Conservation (phyloP, 2,113 vertebrate genomes). For the Chionis minor region DNA sequence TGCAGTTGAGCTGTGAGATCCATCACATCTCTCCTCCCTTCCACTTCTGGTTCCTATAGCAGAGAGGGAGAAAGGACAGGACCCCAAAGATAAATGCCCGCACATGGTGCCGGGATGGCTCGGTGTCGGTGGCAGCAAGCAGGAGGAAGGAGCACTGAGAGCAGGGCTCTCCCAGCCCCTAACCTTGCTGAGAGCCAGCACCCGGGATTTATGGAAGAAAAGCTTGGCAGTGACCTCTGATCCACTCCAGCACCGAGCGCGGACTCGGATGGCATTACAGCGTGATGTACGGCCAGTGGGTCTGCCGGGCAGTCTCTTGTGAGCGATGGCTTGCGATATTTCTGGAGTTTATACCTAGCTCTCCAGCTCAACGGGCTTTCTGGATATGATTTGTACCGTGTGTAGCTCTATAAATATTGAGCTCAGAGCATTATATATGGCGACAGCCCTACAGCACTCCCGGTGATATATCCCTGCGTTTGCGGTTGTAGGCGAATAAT, state of each 20-base stretch:
- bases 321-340: slow-evolving; percentile 66
- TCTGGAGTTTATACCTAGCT: slow-evolving; percentile 72
- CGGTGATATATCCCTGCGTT: slow-evolving; percentile 63
- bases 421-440: slow-evolving; percentile 65
- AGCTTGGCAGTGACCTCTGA: slow-evolving; percentile 65
- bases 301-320: slow-evolving; percentile 55
- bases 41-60: not conserved
- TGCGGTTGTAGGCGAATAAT: slow-evolving; percentile 58
- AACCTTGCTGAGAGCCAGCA: slow-evolving; percentile 51
- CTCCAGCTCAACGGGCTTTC: slow-evolving; percentile 55
- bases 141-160: not conserved
- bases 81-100: not conserved
- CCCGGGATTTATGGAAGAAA: slow-evolving; percentile 60
- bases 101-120: not conserved
- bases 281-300: slow-evolving; percentile 52
- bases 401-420: slow-evolving; percentile 71
- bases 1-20: not conserved
- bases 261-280: slow-evolving; percentile 59
- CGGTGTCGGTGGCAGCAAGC: rapidly evolving
- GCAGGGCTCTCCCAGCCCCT: slow-evolving; percentile 1
- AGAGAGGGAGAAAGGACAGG: not conserved
- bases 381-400: slow-evolving; percentile 60
- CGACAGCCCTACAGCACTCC: slow-evolving; percentile 65
- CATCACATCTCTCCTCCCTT: not conserved
- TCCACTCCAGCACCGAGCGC: slow-evolving; percentile 37